Percentiles rank a stretch among this genome's conserved stretches.
Conservation (phyloP, 2,113 vertebrate species). For the Puffinus mauretanicus region DNA sequence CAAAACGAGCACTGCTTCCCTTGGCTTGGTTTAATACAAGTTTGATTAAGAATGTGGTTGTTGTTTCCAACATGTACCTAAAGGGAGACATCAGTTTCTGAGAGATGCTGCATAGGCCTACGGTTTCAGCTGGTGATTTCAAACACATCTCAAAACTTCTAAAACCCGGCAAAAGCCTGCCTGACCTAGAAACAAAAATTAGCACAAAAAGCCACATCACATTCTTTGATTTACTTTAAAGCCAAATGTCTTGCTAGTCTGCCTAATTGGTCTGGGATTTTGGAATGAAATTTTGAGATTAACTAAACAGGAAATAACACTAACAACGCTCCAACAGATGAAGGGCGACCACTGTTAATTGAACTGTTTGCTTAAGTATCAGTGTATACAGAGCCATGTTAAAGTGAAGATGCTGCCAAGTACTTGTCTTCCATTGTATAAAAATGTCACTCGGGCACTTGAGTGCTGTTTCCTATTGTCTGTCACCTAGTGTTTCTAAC, state of each 20-base stretch:
- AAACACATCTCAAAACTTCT: background rate
- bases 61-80: background rate
- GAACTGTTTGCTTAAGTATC: conserved; percentile 63
- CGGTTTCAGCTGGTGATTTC: background rate
- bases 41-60: background rate
- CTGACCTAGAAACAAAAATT: conserved; percentile 2
- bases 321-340: conserved; percentile 45
- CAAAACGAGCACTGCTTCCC: background rate
- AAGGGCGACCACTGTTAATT: conserved; percentile 47
- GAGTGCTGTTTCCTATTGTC: background rate
- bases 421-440: background rate
- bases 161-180: background rate
- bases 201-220: background rate
- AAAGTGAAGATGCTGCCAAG: conserved; percentile 31
- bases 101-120: background rate
- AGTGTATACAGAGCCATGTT: background rate
- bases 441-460: background rate
- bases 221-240: background rate
- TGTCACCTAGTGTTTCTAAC: background rate
- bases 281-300: background rate
- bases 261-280: conserved; percentile 28
- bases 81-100: background rate
- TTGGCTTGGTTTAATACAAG: background rate
- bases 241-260: background rate
- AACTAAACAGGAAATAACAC: conserved; percentile 48